Conservation (phyloP, 2,113 vertebrate genomes). For the Stercorarius parasiticus region DNA sequence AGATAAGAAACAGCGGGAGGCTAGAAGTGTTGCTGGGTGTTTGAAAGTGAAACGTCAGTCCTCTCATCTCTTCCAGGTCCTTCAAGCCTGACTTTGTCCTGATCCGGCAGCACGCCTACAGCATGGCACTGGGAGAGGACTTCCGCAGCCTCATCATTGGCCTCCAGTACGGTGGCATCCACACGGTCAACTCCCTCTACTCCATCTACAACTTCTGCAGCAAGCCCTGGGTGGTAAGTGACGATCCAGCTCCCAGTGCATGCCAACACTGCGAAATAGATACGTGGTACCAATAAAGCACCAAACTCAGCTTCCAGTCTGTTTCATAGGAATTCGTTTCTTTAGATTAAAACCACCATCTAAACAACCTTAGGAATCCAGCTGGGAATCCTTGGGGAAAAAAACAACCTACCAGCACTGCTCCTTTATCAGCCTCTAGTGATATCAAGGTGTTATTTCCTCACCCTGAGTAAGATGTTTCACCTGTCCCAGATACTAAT, state of each 20-base stretch:
- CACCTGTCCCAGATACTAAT: neutral
- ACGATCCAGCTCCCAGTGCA: neutral
- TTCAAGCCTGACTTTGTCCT: slow-evolving; percentile 93
- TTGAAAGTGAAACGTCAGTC: neutral
- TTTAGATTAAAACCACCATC: neutral
- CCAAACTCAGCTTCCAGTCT: neutral
- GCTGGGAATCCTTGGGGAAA: neutral
- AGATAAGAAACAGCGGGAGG: neutral
- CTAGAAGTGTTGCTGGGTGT: neutral
- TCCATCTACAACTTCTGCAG: slow-evolving; percentile 99
- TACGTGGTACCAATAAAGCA: rapidly evolving
- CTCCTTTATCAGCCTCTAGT: neutral
- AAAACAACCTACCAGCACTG: neutral
- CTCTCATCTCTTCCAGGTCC: slow-evolving; percentile 75
- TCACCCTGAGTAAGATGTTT: neutral
- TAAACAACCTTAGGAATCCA: neutral
- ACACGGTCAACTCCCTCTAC: slow-evolving; percentile 88
- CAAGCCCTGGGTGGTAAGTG: slow-evolving; percentile 98
- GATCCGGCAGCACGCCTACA: slow-evolving; percentile 92
- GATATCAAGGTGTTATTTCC: neutral
- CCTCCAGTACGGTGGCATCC: slow-evolving; percentile 87
- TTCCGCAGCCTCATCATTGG: slow-evolving; percentile 92
- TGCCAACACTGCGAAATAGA: neutral
- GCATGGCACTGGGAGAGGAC: slow-evolving; percentile 93
- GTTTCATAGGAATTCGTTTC: neutral